Percentiles rank a stretch among this genome's conserved stretches.
Conservation (phyloP, 2,888 invertebrate genomes). For the Galerucella calmariensis region DNA sequence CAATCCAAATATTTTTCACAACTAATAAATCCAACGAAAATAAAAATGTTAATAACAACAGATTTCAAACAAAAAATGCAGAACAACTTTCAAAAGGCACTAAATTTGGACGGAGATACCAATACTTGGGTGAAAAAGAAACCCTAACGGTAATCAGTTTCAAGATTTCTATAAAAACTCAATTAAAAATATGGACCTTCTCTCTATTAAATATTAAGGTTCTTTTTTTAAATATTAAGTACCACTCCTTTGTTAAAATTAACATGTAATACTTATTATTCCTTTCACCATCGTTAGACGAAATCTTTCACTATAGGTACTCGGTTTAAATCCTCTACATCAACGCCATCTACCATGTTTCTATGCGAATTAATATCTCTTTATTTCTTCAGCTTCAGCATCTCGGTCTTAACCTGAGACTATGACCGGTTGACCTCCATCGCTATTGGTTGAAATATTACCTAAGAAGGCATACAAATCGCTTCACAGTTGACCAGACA, state of each 20-base stretch:
- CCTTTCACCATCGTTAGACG: background rate
- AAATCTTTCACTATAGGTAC: background rate
- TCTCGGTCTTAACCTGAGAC: constrained; percentile 37
- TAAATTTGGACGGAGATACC: background rate
- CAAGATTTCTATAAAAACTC: background rate
- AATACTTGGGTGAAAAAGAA: background rate
- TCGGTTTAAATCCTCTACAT: background rate
- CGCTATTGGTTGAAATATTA: constrained; percentile 57
- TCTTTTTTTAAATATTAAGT: background rate
- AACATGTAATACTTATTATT: background rate
- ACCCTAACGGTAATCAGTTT: background rate
- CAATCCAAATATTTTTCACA: no score
- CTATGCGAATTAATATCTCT: background rate
- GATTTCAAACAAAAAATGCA: no score
- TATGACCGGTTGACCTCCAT: constrained; percentile 61
- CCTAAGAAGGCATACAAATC: constrained; percentile 52
- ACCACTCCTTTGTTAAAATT: background rate
- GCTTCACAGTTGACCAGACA: constrained; percentile 43
- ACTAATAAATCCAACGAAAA: no score
- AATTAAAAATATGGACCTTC: background rate
- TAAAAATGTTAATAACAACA: no score
- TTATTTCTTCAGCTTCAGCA: constrained; percentile 17
- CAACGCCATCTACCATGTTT: constrained; percentile 24
- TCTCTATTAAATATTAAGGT: background rate
- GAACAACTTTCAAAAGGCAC: background rate